A percentile compares a stretch with the other conserved stretches of the same genome.
These are phyloP conservation scores for Cynodonichthys magdalenae DNA, from an alignment of 2,797 vertebrate genomes.

Conservation along the genomic window DNA sequence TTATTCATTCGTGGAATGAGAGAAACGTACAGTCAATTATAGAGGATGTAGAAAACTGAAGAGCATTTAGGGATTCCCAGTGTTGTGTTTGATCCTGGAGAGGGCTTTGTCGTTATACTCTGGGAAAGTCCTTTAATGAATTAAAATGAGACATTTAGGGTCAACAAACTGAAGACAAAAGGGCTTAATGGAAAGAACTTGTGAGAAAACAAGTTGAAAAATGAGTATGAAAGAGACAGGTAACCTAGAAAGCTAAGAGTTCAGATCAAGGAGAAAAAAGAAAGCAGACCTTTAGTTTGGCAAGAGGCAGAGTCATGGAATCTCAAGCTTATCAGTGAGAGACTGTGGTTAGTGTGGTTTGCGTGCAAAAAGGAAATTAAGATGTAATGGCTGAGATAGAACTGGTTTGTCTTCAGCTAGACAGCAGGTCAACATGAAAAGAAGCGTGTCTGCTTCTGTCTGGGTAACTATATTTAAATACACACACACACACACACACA, in stretches of 20 bases:
- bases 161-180: constrained; percentile 1
- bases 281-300: constrained; percentile 34
- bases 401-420: constrained; percentile 49
- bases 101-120: constrained; percentile 11
- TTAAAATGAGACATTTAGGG: constrained; percentile 19
- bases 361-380: constrained; percentile 10
- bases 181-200: constrained; percentile 3
- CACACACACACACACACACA: constrained; percentile 20
- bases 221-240: constrained; percentile 25
- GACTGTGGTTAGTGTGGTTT: constrained; percentile 43
- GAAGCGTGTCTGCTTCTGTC: constrained; percentile 38
- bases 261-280: constrained; percentile 24
- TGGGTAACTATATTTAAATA: constrained; percentile 23
- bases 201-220: constrained; percentile 9
- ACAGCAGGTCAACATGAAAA: constrained; percentile 38
- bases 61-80: constrained; percentile 41
- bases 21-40: constrained; percentile 23
- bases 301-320: constrained; percentile 22
- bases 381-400: constrained; percentile 38
- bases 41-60: constrained; percentile 1
- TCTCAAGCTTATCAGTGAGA: constrained; percentile 42
- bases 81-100: constrained; percentile 37
- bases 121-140: constrained; percentile 28
- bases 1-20: neutral
- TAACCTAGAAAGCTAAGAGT: constrained; percentile 32